A percentile compares a stretch with the other conserved stretches of the same genome.
Evolutionary conservation across 2,888 invertebrate genomes (phyloP).

Genomic region (Neoitamus cyanurus): DNA sequence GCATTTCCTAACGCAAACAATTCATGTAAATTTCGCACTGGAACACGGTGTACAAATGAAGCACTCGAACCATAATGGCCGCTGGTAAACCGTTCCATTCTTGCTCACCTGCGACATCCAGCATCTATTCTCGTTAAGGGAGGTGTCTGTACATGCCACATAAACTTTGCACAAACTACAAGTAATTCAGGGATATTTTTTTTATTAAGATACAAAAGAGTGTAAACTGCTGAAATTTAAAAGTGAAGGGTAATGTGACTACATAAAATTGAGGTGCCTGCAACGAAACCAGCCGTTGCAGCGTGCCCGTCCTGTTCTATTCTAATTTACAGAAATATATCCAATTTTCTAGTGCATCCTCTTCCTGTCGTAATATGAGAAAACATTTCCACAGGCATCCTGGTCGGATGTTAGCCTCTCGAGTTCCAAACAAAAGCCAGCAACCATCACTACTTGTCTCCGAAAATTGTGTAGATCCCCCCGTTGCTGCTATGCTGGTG

Average conservation of each 20-base stretch:
- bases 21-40: too few species aligned
- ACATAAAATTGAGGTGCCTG: neutral
- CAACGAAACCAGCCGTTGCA: neutral
- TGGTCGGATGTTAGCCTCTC: neutral
- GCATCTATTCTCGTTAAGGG: neutral
- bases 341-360: neutral
- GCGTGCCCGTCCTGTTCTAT: neutral
- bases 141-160: neutral
- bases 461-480: constrained; percentile 32
- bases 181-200: neutral
- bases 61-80: too few species aligned
- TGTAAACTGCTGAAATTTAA: neutral
- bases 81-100: too few species aligned
- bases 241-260: neutral
- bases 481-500: constrained; percentile 12
- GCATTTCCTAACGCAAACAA: too few species aligned
- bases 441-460: constrained; percentile 10
- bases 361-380: neutral
- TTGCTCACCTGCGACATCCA: neutral
- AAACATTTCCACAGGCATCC: neutral
- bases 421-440: neutral
- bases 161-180: neutral
- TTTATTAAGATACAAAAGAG: neutral
- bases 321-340: neutral
- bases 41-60: too few species aligned